Evolutionary conservation across 2,888 invertebrate genomes (phyloP).

Genomic region (Flabesymbios commensalis): DNA sequence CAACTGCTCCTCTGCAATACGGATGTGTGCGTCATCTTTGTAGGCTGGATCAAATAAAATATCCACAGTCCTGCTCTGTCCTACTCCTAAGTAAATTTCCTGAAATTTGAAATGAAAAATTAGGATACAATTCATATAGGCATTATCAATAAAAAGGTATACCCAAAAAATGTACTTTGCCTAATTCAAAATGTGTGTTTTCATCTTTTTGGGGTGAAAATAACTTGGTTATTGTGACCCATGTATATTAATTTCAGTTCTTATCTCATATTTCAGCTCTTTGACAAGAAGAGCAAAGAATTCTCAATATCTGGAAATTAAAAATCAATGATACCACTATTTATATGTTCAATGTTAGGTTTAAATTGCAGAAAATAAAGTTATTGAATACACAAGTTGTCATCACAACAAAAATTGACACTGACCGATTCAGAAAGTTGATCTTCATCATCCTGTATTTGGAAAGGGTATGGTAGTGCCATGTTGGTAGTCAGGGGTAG

Average conservation of each 20-base stretch:
- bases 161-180: not conserved
- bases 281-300: no score
- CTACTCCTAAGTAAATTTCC: slow-evolving; percentile 23
- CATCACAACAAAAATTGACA: no score
- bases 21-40: slow-evolving; percentile 57
- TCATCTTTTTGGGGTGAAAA: not conserved
- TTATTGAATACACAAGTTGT: no score
- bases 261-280: no score
- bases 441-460: no score
- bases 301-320: no score
- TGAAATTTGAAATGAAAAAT: not conserved
- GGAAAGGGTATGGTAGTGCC: slow-evolving; percentile 53
- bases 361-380: no score
- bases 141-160: not conserved
- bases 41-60: slow-evolving; percentile 58
- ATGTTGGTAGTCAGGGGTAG: slow-evolving; percentile 55
- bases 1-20: slow-evolving; percentile 55
- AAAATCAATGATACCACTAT: no score
- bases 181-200: not conserved
- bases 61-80: slow-evolving; percentile 45
- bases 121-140: not conserved
- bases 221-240: no score
- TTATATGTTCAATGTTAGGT: no score
- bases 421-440: no score
- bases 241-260: no score